phyloP scores from a whole-genome alignment of 2,888 invertebrate genomes.

The Sicus ferrugineus region DNA sequence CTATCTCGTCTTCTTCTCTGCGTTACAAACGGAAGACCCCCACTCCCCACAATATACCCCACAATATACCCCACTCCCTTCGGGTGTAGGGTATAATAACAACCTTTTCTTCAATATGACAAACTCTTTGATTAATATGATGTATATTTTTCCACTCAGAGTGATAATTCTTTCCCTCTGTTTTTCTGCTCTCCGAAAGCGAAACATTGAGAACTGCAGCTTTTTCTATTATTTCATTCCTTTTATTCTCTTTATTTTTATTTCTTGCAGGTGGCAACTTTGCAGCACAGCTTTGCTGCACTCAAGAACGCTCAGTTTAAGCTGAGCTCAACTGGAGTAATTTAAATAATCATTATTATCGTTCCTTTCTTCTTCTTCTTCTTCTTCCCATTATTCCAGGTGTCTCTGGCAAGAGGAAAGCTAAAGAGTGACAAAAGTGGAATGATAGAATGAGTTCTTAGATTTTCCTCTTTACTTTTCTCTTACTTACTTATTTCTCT shows the following conservation, averaged over 20 bases:
- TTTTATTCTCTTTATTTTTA: not conserved
- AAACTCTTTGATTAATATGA: too few relatives aligned
- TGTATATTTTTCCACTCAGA: too few relatives aligned
- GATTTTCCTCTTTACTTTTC: not conserved
- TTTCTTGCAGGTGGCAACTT: not conserved
- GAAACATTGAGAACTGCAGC: too few relatives aligned
- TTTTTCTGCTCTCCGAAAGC: too few relatives aligned
- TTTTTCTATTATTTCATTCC: not conserved
- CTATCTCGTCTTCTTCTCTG: too few relatives aligned
- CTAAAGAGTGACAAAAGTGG: not conserved
- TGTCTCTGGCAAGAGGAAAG: not conserved
- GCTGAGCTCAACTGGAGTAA: not conserved
- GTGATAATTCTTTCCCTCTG: too few relatives aligned
- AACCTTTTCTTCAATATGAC: too few relatives aligned
- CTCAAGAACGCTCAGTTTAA: not conserved
- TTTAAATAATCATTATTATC: constrained; percentile 7
- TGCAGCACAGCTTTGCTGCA: not conserved
- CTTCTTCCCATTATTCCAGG: not conserved
- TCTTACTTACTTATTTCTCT: not conserved
- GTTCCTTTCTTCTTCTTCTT: not conserved
- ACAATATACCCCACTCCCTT: too few relatives aligned
- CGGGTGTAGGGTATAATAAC: too few relatives aligned
- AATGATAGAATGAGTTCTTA: not conserved
- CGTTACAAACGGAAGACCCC: too few relatives aligned
- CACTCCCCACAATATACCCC: too few relatives aligned